phyloP scores from a whole-genome alignment of 2,113 vertebrate genomes.

The Eira barbara region DNA sequence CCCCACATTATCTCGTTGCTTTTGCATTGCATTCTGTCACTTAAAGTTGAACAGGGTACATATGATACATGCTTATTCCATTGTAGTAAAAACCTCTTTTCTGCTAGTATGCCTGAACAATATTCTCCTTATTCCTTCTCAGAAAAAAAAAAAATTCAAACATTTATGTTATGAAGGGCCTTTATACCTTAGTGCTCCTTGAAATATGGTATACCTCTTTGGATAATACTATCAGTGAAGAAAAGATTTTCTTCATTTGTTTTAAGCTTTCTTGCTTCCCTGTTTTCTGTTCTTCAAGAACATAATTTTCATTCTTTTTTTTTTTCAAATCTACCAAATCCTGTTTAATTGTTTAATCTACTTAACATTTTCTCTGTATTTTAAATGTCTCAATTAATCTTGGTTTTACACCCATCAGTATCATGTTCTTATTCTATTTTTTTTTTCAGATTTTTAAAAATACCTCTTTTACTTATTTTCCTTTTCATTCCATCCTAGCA shows the following conservation, averaged over 20 bases:
- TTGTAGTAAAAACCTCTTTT: background rate
- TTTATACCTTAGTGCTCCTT: background rate
- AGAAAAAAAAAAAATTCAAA: background rate
- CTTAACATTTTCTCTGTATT: background rate
- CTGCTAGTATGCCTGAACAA: background rate
- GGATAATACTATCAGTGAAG: background rate
- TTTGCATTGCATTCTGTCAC: background rate
- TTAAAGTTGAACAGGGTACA: background rate
- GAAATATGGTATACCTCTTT: background rate
- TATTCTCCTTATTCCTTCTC: background rate
- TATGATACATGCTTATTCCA: background rate
- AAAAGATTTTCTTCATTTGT: background rate
- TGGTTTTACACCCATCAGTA: background rate
- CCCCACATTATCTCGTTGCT: background rate
- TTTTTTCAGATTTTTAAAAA: background rate
- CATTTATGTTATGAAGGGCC: background rate
- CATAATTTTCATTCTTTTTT: background rate
- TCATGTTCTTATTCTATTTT: background rate
- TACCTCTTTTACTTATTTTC: background rate
- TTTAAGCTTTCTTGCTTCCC: background rate
- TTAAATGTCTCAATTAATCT: background rate
- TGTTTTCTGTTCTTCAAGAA: background rate
- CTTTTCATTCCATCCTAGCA: background rate
- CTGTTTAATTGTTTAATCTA: background rate
- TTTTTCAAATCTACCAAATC: background rate